Base-by-base conservation (phyloP, 2,888 invertebrate genomes). In the Copidosoma aretas region DNA sequence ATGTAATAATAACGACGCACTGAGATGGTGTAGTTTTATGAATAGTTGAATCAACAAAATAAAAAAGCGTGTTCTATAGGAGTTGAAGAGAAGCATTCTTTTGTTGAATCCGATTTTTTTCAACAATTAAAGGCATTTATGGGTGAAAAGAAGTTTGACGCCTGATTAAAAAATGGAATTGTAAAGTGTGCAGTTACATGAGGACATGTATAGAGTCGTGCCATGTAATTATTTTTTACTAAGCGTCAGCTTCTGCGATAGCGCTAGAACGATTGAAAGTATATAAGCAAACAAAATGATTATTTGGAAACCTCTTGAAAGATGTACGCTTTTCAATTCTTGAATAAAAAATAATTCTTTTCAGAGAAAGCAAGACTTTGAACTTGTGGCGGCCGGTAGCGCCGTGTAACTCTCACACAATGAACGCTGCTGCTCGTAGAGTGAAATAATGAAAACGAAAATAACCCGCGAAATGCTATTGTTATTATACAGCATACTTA, bases 1-100 rank as follows among this genome's bases (percentile, higher is more conserved):
- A 79, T 78, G 76, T 75, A 74, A 75, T 72, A 68, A 70, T 72
- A 70, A 62, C 12, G 54, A 59, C 58, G 54, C 68, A 65, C 39
- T 63, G 66, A 62, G 25, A 60, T 60, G 21, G 25, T 68, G 62
- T 68, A 61, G 43, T 5, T 64, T 53, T 68, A 71, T 15, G 12
- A 61, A 71, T 65, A 71, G 62, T 65, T 57, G 24, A 43, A 59
- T 10, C 46, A 17, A 61, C 52, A 52, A 52, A 68, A 64, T 56
- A 57, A 63, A 32, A 32, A 32, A 32, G 32, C 32, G 32, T 58
- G 61, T 56, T 68, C 43, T 54, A 65, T 64, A 67, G 54, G 61
- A 67, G 43, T 54, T 14, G 19, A 56, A n/a, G n/a, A n/a, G n/a
- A n/a, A 10, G 52, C 32, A 64, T 67, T 60, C 60, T 60, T 70